Evolutionary conservation across 2,797 vertebrate species (phyloP).

Genomic region (Antennarius maculatus): DNA sequence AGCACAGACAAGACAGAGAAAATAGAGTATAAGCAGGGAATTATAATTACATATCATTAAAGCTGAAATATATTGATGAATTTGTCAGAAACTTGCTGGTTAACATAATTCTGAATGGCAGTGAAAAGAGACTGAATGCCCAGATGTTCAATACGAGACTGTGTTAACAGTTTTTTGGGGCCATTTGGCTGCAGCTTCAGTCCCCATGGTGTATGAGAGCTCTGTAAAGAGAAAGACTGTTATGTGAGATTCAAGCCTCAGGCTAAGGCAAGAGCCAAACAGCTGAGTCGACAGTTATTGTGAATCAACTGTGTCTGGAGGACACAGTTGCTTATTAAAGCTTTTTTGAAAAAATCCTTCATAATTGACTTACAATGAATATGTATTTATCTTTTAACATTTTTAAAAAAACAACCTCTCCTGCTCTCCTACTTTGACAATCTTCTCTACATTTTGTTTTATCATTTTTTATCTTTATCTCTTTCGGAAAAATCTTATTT

Average conservation of each 20-base stretch:
- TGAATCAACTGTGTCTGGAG: slow-evolving; percentile 55
- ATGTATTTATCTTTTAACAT: slow-evolving; percentile 27
- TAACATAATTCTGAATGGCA: slow-evolving; percentile 32
- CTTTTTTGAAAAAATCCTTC: slow-evolving; percentile 55
- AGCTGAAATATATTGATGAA: slow-evolving; percentile 39
- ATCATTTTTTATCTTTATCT: slow-evolving; percentile 25
- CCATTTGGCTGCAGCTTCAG: slow-evolving; percentile 19
- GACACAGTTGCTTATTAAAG: slow-evolving; percentile 70
- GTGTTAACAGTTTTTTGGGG: slow-evolving; percentile 27
- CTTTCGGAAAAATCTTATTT: slow-evolving; percentile 54
- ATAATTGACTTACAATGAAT: slow-evolving; percentile 55
- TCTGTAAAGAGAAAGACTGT: slow-evolving; percentile 46
- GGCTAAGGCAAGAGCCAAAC: slow-evolving; percentile 65
- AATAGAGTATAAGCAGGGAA: slow-evolving; percentile 1
- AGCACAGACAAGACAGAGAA: slow-evolving; percentile 21
- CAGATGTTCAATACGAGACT: slow-evolving; percentile 14
- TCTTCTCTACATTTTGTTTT: slow-evolving; percentile 18
- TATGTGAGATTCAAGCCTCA: slow-evolving; percentile 59
- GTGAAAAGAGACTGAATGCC: slow-evolving; percentile 6
- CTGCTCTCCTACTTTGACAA: slow-evolving; percentile 1
- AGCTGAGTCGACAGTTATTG: slow-evolving; percentile 73
- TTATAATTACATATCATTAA: slow-evolving; percentile 35
- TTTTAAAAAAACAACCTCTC: slow-evolving; percentile 8
- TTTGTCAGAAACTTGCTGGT: slow-evolving; percentile 28
- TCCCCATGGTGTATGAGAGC: slow-evolving; percentile 45